A percentile compares a stretch with the other conserved stretches of the same genome.
Evolutionary conservation across 2,888 invertebrate species (phyloP).

Genomic region (Resseliella maxima): DNA sequence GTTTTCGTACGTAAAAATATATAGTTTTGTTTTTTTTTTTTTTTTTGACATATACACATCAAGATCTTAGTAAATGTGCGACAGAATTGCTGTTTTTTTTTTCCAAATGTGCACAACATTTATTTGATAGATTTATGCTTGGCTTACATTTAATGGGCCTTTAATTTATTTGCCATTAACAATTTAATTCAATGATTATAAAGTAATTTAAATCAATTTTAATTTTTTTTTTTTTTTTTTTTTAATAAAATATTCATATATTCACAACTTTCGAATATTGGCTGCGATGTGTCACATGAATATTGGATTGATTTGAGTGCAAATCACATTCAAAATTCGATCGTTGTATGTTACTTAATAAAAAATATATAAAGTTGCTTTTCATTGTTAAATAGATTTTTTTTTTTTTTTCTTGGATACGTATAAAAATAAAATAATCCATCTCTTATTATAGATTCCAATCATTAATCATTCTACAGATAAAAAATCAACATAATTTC

Average conservation of each 20-base stretch:
- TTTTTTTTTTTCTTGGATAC: neutral
- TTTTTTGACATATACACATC: neutral
- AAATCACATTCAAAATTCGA: neutral
- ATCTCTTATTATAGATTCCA: neutral
- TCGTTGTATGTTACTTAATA: neutral
- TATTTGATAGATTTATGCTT: neutral
- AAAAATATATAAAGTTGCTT: slow-evolving; percentile 37
- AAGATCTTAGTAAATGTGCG: slow-evolving; percentile 22
- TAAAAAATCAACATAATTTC: neutral
- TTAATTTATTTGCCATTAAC: neutral
- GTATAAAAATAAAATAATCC: slow-evolving; percentile 17
- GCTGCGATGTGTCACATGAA: neutral
- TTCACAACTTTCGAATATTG: neutral
- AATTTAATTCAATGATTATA: neutral
- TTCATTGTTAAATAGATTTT: neutral
- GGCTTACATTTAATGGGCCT: neutral
- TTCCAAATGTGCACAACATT: slow-evolving; percentile 46
- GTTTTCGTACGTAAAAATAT: slow-evolving; percentile 1
- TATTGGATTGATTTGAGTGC: neutral
- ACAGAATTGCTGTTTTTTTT: slow-evolving; percentile 19
- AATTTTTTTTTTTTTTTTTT: neutral
- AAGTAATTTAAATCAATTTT: neutral
- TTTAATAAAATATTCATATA: neutral
- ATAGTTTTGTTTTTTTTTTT: neutral
- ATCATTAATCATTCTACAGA: neutral